Evolutionary conservation across 2,888 invertebrate genomes (phyloP), one percentile per base, ranked within the genome.

Genomic region (Caenorhabditis imperialis): DNA sequence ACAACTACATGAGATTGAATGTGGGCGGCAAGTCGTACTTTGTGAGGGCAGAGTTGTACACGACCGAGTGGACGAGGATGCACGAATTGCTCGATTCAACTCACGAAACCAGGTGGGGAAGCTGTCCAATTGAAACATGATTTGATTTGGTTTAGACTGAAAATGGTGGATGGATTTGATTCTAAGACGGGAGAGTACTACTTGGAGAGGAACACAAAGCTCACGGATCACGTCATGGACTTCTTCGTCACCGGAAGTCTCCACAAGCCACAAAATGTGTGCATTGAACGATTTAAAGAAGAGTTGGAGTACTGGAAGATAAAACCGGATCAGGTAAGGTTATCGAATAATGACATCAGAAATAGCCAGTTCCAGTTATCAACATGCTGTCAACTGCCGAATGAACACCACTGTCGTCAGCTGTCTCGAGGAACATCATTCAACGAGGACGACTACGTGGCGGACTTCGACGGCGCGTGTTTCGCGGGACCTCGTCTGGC

Each of bases 301-400:
- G 86, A 87, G 54, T 71, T 87, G 16, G 67, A 77, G n/a, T 87
- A 81, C 54, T 87, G 87, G 87, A 73, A 76, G 27, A 82, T 86
- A 6, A 67, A 75, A 16, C 20, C 71, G 14, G 80, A 85, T 60
- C 79, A 85, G 50, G 84, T 85, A 30, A 30, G 6, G 30, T 7
- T 6, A 30, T 30, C 10, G 30, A 30, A 30, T 10, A 30, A 30
- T 30, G 10, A 30, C 6, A 30, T 7, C 10, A 30, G 10, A 30
- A 48, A 2, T 25, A 16, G 37, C 18, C 20, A 27, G n/a, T 62
- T 78, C 69, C 57, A 85, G 84, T 38, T 86, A 10, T 79, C 86
- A 1, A 78, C 85, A 0, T 86, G 86, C 48, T 86, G 86, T 40
- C 50, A 74, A 42, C 35, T 78, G 54, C 78, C 74, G 37, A 82